Percentiles rank a stretch among this genome's conserved stretches.
phyloP scores from a whole-genome alignment of 2,888 invertebrate species.

The Polyommatus iphigenia region DNA sequence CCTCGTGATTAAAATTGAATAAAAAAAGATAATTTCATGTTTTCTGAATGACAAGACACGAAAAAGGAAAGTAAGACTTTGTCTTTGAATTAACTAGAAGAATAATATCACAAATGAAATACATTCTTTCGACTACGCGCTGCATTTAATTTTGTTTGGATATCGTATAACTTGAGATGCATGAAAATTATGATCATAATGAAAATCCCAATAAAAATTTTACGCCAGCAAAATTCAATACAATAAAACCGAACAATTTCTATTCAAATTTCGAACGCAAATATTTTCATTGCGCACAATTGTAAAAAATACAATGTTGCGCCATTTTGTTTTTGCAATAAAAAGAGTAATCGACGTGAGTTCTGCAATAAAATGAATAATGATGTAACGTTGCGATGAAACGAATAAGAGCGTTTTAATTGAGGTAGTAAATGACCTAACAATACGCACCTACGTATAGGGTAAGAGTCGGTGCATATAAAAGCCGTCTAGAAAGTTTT shows the following conservation, averaged over 20 bases:
- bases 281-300: conserved; percentile 12
- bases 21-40: too few relatives aligned
- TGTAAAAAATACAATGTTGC: conserved; percentile 21
- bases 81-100: too few relatives aligned
- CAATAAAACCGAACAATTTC: conserved; percentile 31
- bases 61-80: too few relatives aligned
- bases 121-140: too few relatives aligned
- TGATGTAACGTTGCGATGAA: background rate
- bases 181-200: background rate
- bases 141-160: background rate
- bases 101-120: too few relatives aligned
- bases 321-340: conserved; percentile 14
- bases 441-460: conserved; percentile 56
- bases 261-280: conserved; percentile 19
- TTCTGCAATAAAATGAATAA: conserved; percentile 13
- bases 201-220: conserved; percentile 5
- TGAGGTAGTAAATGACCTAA: conserved; percentile 43
- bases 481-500: conserved; percentile 82
- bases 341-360: background rate
- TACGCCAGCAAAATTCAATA: conserved; percentile 20
- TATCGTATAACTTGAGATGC: background rate
- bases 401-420: conserved; percentile 39
- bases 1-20: too few relatives aligned
- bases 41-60: too few relatives aligned
- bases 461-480: conserved; percentile 78